Evolutionary conservation across 2,113 vertebrate genomes (phyloP).

Genomic region (Columbina picui): DNA sequence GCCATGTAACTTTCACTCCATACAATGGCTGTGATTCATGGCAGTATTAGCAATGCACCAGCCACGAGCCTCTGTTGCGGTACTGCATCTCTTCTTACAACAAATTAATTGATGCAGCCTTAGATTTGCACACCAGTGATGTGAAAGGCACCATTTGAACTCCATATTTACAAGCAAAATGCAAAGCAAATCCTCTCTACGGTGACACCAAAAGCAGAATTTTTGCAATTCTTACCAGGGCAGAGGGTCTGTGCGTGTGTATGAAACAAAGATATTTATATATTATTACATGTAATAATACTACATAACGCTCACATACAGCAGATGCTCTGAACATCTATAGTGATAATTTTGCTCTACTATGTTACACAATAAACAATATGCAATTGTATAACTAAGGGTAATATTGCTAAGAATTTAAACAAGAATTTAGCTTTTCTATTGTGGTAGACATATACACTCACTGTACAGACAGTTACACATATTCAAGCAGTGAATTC

Average conservation of each 20-base stretch:
- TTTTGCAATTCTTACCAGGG: no score
- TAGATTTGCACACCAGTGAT: neutral
- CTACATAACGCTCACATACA: neutral
- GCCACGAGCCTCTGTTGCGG: fast-evolving
- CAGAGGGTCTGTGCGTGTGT: fast-evolving
- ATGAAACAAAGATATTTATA: neutral
- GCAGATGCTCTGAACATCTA: neutral
- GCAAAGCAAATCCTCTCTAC: neutral
- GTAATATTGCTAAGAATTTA: neutral
- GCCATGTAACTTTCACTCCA: neutral
- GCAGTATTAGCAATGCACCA: neutral
- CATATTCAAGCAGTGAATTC: neutral
- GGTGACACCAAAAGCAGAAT: neutral
- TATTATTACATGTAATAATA: no score
- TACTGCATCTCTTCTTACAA: neutral
- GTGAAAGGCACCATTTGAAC: neutral
- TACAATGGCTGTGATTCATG: neutral
- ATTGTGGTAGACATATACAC: fast-evolving
- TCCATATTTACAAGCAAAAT: neutral
- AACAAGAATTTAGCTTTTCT: neutral
- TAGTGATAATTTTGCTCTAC: neutral
- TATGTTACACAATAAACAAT: neutral
- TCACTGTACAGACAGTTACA: neutral
- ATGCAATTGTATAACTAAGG: neutral
- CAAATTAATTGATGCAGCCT: neutral